These are phyloP conservation scores for Antennarius striatus DNA, from an alignment of 2,113 vertebrate species.

Conservation along the genomic window DNA sequence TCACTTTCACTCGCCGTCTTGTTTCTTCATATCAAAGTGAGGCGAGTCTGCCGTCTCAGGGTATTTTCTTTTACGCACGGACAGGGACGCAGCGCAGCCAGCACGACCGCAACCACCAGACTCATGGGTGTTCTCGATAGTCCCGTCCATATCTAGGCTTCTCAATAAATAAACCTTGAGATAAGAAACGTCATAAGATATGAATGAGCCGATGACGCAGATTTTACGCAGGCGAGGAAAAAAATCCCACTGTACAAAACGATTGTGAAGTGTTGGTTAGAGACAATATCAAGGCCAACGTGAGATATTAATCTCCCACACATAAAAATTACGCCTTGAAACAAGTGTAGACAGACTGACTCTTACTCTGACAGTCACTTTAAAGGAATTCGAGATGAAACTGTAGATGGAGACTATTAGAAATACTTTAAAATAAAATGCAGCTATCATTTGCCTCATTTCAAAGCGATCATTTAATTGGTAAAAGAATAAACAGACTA, in stretches of 20 bases:
- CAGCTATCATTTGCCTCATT: background rate
- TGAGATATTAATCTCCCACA: background rate
- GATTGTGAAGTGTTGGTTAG: background rate
- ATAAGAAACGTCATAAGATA: conserved; percentile 4
- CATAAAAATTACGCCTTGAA: background rate
- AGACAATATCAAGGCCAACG: background rate
- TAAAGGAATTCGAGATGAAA: too few relatives aligned
- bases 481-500: background rate
- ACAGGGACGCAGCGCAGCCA: background rate
- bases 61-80: conserved; percentile 22
- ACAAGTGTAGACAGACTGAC: background rate
- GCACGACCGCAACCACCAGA: too few relatives aligned
- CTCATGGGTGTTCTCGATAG: background rate
- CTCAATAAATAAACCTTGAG: background rate
- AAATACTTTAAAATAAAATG: background rate
- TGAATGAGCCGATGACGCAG: conserved; percentile 28
- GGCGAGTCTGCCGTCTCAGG: conserved; percentile 6
- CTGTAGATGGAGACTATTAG: too few relatives aligned
- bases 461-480: background rate
- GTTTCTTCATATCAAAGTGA: conserved; percentile 29
- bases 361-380: too few relatives aligned
- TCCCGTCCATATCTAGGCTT: background rate
- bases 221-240: conserved; percentile 37
- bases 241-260: background rate
- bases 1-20: conserved; percentile 18